Percentiles rank a stretch among this genome's conserved stretches.
Evolutionary conservation across 2,888 invertebrate species (phyloP).

Genomic region (Drosophila pseudotalamancana): DNA sequence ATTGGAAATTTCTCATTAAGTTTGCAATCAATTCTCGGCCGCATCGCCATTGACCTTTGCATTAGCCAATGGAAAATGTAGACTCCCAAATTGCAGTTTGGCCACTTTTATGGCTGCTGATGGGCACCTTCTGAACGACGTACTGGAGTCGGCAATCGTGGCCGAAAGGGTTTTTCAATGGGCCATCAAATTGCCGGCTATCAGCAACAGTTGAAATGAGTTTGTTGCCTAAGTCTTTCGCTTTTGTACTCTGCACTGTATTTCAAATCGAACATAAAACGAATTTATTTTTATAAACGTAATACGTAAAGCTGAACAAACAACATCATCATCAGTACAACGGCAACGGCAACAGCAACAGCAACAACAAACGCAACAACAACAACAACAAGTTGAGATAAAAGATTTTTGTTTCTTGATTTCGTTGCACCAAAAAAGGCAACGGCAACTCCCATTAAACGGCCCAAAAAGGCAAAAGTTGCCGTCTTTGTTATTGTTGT

Average conservation of each 20-base stretch:
- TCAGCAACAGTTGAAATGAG: constrained; percentile 33
- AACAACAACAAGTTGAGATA: constrained; percentile 47
- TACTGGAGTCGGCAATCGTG: constrained; percentile 28
- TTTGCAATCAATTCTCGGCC: constrained; percentile 29
- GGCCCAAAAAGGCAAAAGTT: constrained; percentile 72
- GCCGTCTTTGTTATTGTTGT: constrained; percentile 21
- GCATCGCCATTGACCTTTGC: constrained; percentile 37
- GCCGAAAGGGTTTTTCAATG: constrained; percentile 38
- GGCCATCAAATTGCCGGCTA: constrained; percentile 51
- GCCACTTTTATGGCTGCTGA: constrained; percentile 36
- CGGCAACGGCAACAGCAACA: constrained; percentile 20
- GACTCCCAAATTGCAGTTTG: constrained; percentile 29
- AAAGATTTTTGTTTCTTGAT: constrained; percentile 71
- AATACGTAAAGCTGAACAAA: constrained; percentile 37
- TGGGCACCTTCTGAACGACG: constrained; percentile 27
- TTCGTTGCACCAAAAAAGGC: constrained; percentile 78
- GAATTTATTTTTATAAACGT: constrained; percentile 54
- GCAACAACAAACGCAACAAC: constrained; percentile 22
- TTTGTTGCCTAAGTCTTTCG: constrained; percentile 69
- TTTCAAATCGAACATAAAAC: constrained; percentile 42
- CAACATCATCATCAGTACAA: constrained; percentile 59
- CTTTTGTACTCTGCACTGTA: constrained; percentile 38
- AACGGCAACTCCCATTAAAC: constrained; percentile 80
- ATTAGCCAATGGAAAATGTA: constrained; percentile 21
- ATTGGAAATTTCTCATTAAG: constrained; percentile 45